Conservation (phyloP, 2,797 vertebrate species). For the Rachycentron canadum region DNA sequence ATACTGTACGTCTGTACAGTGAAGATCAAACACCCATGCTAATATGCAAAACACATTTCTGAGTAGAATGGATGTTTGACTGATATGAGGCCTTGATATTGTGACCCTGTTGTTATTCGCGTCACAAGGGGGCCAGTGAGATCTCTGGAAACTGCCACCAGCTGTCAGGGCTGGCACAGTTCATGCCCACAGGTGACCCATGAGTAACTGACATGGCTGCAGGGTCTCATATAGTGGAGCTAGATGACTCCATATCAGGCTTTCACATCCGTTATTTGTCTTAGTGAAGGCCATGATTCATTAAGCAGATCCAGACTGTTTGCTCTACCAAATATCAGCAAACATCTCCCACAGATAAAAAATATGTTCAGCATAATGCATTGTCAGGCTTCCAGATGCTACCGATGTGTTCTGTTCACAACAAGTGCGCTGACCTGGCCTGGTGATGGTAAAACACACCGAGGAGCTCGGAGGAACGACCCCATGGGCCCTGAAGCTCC, state of each 20-base stretch:
- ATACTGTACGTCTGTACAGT: background rate
- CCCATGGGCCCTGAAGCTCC: slow-evolving; percentile 87
- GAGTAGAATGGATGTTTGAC: background rate
- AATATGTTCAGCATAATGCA: slow-evolving; percentile 33
- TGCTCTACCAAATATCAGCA: slow-evolving; percentile 35
- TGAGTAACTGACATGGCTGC: slow-evolving; percentile 6
- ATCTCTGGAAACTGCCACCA: background rate
- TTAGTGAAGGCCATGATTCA: slow-evolving; percentile 12
- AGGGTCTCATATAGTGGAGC: background rate
- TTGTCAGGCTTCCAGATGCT: slow-evolving; percentile 55
- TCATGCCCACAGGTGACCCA: background rate
- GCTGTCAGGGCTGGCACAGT: background rate
- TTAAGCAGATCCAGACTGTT: background rate
- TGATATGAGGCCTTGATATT: background rate
- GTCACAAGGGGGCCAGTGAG: background rate
- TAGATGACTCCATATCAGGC: background rate
- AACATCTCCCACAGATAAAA: slow-evolving; percentile 76
- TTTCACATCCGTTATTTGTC: slow-evolving; percentile 34
- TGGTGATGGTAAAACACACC: slow-evolving; percentile 86
- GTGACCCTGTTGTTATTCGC: slow-evolving; percentile 5
- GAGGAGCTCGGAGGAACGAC: slow-evolving; percentile 87
- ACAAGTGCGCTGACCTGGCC: slow-evolving; percentile 80
- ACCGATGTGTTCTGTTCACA: slow-evolving; percentile 17
- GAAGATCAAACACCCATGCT: background rate
- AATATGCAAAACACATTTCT: background rate